Base-by-base conservation (phyloP, 92 coral and sea anemone genomes). In the Nematostella vectensis region DNA sequence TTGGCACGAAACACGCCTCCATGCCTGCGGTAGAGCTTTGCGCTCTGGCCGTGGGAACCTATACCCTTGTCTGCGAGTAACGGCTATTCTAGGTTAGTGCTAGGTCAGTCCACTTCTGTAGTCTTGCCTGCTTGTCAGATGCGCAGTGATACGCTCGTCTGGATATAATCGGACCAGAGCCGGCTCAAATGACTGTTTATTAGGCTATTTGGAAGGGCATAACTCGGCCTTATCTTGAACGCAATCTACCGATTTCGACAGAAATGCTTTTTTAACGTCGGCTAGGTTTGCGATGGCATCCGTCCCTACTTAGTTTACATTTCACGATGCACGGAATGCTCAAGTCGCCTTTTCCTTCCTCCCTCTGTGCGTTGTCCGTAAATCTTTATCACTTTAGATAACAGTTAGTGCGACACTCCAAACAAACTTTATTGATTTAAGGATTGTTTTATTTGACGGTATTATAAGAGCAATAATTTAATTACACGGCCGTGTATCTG, bases 181-280 rank as follows among this genome's bases (percentile, higher is more conserved):
- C n/a, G n/a, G n/a, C 72, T 66, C 72, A 59, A 66, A 66, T 54
- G 25, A 39, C 52, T 53, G 50, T 55, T 66, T 66, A 66, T 66
- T 66, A 45, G 54, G 45, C 61, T 55, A 42, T 54, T 65, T n/a
- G n/a, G n/a, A n/a, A 40, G 43, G 22, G 19, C 38, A 55, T 37
- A 55, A 23, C 54, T 57, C 38, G 28, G 12, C 22, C 55, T 66
- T 66, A 66, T 66, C 72, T 20, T 26, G 8, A 47, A 25, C 18
- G 11, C 31, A 63, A 66, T 66, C 72, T 66, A 66, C 72, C 72
- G 72, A 66, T 54, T 54, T 55, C 55, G 48, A 55, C 61, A 54
- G 60, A 64, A 47, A 66, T 66, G 24, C 55, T 55, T 37, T 66
- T 42, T 36, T 42, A 18, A n/a, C 29, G 54, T 23, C 47, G 60